Conservation (phyloP, 2,113 vertebrate species). For the Odontophorus gujanensis region DNA sequence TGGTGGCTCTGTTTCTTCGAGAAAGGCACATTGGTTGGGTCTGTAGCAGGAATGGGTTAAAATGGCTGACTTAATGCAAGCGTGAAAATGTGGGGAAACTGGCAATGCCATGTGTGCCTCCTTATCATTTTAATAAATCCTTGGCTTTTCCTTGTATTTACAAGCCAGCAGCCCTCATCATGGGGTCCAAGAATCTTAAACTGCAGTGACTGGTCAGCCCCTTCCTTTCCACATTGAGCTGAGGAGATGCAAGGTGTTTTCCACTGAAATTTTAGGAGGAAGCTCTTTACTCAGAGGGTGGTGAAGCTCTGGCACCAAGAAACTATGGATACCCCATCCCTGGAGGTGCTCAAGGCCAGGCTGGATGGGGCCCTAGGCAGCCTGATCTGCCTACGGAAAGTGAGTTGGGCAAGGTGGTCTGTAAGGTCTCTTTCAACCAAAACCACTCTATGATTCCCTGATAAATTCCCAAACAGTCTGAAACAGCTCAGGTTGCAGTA, state of each 20-base stretch:
- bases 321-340: no score
- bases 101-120: neutral
- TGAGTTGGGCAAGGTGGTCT: no score
- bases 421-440: neutral
- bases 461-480: neutral
- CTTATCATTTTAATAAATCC: neutral
- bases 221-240: fast-evolving
- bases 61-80: neutral
- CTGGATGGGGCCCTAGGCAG: neutral
- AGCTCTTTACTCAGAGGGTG: neutral
- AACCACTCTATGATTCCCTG: neutral
- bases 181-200: neutral
- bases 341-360: neutral
- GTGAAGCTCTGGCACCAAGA: no score
- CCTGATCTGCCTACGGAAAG: no score
- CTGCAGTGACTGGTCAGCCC: neutral
- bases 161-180: neutral
- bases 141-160: neutral
- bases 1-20: neutral
- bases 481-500: neutral
- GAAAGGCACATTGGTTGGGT: neutral
- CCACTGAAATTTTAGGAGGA: neutral
- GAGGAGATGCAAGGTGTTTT: neutral
- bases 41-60: neutral
- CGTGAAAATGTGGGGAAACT: neutral